A percentile compares a stretch with the other conserved stretches of the same genome.
These are phyloP conservation scores for Micropoecilia bifurca DNA, from an alignment of 2,797 vertebrate genomes.

Conservation along the genomic window DNA sequence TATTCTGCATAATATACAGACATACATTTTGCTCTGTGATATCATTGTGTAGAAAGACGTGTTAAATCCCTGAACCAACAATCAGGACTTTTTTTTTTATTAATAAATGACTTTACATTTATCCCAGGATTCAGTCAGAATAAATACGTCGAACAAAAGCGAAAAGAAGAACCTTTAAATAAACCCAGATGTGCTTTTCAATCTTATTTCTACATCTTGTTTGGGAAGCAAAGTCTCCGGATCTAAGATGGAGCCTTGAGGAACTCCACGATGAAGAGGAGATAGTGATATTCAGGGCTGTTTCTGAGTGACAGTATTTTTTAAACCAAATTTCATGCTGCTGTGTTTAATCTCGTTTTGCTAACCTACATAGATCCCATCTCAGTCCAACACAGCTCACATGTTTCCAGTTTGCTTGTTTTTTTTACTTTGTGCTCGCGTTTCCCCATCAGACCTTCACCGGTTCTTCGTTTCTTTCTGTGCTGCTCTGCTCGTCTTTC, in stretches of 20 bases:
- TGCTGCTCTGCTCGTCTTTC: background rate
- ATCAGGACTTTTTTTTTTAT: background rate
- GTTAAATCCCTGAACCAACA: background rate
- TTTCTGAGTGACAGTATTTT: background rate
- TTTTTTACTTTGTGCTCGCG: background rate
- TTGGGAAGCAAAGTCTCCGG: background rate
- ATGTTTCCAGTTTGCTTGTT: background rate
- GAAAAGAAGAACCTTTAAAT: background rate
- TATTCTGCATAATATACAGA: background rate
- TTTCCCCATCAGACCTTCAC: background rate
- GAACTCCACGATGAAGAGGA: background rate
- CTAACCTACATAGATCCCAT: background rate
- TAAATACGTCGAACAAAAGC: background rate
- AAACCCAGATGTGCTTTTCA: background rate
- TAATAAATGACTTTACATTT: background rate
- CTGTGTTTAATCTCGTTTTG: conserved; percentile 34
- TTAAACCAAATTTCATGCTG: background rate
- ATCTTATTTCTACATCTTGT: background rate
- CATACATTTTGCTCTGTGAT: background rate
- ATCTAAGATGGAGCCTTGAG: background rate
- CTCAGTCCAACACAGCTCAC: conserved; percentile 8
- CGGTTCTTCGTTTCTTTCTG: background rate
- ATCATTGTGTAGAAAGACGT: background rate
- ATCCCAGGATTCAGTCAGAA: background rate
- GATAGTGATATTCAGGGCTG: background rate